Conservation (phyloP, 2,113 vertebrate species). For the Chitala chitala region DNA sequence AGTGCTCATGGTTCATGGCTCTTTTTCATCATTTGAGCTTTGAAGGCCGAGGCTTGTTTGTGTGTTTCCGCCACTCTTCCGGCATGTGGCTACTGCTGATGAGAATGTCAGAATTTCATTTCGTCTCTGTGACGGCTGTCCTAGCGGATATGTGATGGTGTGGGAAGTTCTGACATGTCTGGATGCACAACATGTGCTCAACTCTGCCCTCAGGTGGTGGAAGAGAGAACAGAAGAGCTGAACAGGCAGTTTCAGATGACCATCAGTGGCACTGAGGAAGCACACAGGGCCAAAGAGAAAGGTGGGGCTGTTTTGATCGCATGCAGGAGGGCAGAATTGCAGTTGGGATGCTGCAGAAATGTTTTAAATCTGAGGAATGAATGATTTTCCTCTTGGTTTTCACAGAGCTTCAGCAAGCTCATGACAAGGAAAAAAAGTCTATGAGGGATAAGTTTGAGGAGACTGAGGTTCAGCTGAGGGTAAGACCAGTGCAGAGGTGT, state of each 20-base stretch:
- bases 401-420: slow-evolving; percentile 59
- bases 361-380: background rate
- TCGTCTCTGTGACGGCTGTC: background rate
- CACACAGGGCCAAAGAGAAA: slow-evolving; percentile 52
- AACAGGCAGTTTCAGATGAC: slow-evolving; percentile 44
- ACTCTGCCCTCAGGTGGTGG: slow-evolving; percentile 59
- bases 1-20: slow-evolving; percentile 21
- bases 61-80: background rate
- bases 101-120: background rate
- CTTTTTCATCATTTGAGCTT: too few species aligned
- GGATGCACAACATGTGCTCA: background rate
- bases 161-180: background rate
- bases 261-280: slow-evolving; percentile 44
- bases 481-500: slow-evolving; percentile 10
- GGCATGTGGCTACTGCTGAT: background rate
- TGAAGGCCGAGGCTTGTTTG: too few species aligned
- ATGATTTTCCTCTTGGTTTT: background rate
- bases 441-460: slow-evolving; percentile 57
- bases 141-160: background rate
- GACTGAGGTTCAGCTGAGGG: slow-evolving; percentile 50
- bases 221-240: slow-evolving; percentile 56
- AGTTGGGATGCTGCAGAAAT: background rate
- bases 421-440: slow-evolving; percentile 59
- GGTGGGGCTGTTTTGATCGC: slow-evolving; percentile 51
- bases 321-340: background rate